Evolutionary conservation across 2,113 vertebrate species (phyloP).

Genomic region (Melanotaenia duboulayi): DNA sequence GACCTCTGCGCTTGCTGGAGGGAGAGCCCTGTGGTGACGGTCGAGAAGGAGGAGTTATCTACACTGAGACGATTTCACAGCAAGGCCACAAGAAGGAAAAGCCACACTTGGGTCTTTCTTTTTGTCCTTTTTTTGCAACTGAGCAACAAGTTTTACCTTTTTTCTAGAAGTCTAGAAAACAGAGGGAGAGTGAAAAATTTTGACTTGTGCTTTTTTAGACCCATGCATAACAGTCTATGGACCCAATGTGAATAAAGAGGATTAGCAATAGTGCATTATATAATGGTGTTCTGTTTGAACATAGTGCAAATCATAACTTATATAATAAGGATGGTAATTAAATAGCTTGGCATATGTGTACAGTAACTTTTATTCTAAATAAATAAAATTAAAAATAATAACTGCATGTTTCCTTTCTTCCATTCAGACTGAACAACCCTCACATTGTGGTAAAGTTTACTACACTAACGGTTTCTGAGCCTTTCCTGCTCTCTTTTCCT

Average conservation of each 20-base stretch:
- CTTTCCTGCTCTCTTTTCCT: background rate
- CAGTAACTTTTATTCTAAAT: no score
- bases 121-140: background rate
- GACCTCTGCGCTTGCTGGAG: conserved; percentile 98
- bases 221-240: conserved; percentile 1
- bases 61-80: conserved; percentile 26
- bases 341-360: no score
- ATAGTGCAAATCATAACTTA: conserved; percentile 50
- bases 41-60: conserved; percentile 87
- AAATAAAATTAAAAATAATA: no score
- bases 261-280: conserved; percentile 50
- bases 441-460: background rate
- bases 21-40: conserved; percentile 94
- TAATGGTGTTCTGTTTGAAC: conserved; percentile 29
- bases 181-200: background rate
- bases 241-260: conserved; percentile 26
- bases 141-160: background rate
- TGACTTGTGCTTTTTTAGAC: background rate
- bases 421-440: background rate
- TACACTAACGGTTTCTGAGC: background rate
- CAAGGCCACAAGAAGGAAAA: background rate
- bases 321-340: conserved; percentile 47
- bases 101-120: background rate
- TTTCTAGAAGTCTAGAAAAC: background rate
- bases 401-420: background rate